phyloP scores from a whole-genome alignment of 2,797 vertebrate species.

The Hemitrygon akajei region DNA sequence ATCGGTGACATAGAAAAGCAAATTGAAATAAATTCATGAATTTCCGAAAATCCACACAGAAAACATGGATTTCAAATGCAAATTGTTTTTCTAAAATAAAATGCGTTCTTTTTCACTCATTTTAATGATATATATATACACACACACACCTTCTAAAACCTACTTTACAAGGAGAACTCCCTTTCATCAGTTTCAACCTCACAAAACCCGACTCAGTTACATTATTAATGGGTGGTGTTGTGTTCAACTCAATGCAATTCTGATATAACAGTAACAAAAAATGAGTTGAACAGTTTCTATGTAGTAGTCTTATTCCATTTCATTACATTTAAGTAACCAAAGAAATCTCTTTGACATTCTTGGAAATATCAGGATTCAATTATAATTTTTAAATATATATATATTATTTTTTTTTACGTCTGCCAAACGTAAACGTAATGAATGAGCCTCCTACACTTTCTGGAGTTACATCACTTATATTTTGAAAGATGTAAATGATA shows the following conservation, averaged over 20 bases:
- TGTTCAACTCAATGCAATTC: background rate
- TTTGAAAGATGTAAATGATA: background rate
- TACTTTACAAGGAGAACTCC: background rate
- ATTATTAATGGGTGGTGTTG: background rate
- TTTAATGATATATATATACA: background rate
- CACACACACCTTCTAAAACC: background rate
- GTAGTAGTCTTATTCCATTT: background rate
- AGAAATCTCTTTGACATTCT: background rate
- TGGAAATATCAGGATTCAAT: slow-evolving; percentile 26
- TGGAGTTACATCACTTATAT: background rate
- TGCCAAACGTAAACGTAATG: background rate
- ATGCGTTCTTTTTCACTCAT: background rate
- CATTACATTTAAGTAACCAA: background rate
- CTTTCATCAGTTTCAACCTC: background rate
- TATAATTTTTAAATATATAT: background rate
- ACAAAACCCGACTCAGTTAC: background rate
- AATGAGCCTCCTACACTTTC: slow-evolving; percentile 2
- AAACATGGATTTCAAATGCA: background rate
- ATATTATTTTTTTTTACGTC: background rate
- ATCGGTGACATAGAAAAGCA: background rate
- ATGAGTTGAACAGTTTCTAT: background rate
- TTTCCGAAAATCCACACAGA: background rate
- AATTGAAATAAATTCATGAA: background rate
- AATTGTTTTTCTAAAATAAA: background rate
- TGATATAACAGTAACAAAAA: background rate